phyloP scores from a whole-genome alignment of 2,113 vertebrate species.

The Calonectris borealis region DNA sequence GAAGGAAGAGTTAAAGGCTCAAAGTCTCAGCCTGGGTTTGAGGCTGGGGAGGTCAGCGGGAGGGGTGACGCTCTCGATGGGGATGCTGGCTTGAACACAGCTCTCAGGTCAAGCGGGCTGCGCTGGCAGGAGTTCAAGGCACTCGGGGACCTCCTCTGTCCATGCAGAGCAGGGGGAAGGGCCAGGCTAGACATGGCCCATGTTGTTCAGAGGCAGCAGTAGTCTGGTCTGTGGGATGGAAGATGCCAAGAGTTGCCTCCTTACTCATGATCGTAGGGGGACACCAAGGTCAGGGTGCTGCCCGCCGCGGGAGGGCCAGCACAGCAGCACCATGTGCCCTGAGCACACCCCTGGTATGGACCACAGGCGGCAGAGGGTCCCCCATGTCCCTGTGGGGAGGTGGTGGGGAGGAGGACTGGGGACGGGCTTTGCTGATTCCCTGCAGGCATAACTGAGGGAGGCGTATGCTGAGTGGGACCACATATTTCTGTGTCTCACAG shows the following conservation, averaged over 20 bases:
- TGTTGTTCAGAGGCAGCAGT: neutral
- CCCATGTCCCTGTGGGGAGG: neutral
- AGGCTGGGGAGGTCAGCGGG: fast-evolving
- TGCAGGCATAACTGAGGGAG: fast-evolving
- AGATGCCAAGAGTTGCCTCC: neutral
- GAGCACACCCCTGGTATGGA: fast-evolving
- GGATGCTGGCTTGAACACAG: neutral
- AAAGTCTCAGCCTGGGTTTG: neutral
- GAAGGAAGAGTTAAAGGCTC: neutral
- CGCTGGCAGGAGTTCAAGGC: neutral
- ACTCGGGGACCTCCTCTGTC: neutral
- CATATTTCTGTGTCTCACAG: neutral
- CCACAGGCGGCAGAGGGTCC: neutral
- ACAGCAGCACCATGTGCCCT: fast-evolving
- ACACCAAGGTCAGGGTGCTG: neutral
- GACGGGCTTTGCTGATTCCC: neutral
- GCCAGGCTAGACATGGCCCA: neutral
- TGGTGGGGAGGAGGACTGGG: neutral
- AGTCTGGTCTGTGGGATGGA: neutral
- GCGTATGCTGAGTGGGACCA: fast-evolving
- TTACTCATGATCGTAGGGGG: neutral
- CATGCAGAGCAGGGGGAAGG: neutral
- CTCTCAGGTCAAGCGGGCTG: neutral
- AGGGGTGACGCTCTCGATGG: neutral
- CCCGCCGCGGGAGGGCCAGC: neutral